phyloP scores from a whole-genome alignment of 2,888 invertebrate species.

The Trichogramma dendrolimi region DNA sequence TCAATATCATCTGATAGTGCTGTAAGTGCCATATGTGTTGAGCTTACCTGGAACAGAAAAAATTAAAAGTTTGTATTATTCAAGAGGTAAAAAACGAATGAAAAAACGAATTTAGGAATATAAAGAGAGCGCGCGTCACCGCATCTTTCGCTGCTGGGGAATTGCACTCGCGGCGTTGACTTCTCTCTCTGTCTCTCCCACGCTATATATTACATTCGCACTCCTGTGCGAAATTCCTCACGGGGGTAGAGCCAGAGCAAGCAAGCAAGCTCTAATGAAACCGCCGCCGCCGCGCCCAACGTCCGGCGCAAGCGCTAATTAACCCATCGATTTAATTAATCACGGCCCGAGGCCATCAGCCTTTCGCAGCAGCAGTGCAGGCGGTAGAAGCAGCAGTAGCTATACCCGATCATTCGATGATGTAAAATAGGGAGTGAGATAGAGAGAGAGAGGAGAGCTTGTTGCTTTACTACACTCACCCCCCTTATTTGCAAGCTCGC shows the following conservation, averaged over 20 bases:
- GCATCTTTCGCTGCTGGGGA: background rate
- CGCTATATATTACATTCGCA: background rate
- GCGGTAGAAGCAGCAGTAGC: background rate
- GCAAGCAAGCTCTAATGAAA: slow-evolving; percentile 4
- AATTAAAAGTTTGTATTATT: background rate
- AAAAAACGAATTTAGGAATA: too few relatives aligned
- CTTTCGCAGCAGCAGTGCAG: background rate
- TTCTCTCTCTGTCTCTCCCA: background rate
- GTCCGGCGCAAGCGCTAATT: slow-evolving; percentile 1
- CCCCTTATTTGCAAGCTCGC: too few relatives aligned
- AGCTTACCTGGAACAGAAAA: slow-evolving; percentile 13
- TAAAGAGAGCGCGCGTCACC: too few relatives aligned
- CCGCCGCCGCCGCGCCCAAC: background rate
- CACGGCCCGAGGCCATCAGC: too few relatives aligned
- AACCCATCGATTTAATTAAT: slow-evolving; percentile 14
- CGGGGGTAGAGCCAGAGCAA: background rate
- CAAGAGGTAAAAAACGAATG: too few relatives aligned
- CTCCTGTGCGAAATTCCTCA: slow-evolving; percentile 4
- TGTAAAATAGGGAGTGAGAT: background rate
- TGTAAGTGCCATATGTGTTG: too few relatives aligned
- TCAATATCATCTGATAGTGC: too few relatives aligned
- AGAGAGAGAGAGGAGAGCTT: background rate
- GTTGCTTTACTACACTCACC: too few relatives aligned
- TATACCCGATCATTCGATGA: too few relatives aligned
- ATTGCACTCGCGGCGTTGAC: background rate